These are phyloP conservation scores for Tenthredo amoena DNA, from an alignment of 2,888 invertebrate species.

Conservation along the genomic window DNA sequence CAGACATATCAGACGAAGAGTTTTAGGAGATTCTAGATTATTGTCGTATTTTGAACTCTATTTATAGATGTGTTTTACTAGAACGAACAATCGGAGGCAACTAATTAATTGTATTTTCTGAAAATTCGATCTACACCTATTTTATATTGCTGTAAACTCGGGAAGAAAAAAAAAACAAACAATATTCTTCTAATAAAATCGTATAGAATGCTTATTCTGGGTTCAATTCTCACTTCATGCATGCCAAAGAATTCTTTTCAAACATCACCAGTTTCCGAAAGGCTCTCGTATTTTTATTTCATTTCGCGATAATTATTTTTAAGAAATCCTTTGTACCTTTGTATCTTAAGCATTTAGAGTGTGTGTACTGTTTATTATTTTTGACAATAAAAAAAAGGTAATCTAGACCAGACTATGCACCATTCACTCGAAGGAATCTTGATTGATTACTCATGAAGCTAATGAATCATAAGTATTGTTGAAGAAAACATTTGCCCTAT, in stretches of 20 bases:
- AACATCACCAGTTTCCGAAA: background rate
- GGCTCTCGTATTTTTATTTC: background rate
- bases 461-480: background rate
- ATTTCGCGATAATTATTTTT: slow-evolving; percentile 25
- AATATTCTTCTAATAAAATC: background rate
- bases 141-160: background rate
- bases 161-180: background rate
- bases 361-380: slow-evolving; percentile 19
- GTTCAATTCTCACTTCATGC: background rate
- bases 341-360: slow-evolving; percentile 19
- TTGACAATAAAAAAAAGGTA: slow-evolving; percentile 19
- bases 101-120: background rate
- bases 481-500: slow-evolving; percentile 11
- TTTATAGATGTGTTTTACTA: background rate
- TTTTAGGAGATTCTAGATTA: slow-evolving; percentile 9
- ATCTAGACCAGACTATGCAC: background rate
- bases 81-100: slow-evolving; percentile 8
- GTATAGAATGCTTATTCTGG: background rate
- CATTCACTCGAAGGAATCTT: background rate
- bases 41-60: slow-evolving; percentile 13
- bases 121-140: background rate
- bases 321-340: slow-evolving; percentile 30
- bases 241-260: slow-evolving; percentile 28
- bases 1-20: slow-evolving; percentile 60
- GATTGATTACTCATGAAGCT: background rate